Evolutionary conservation across 2,113 vertebrate genomes (phyloP).

Genomic region (Ciconia boyciana): DNA sequence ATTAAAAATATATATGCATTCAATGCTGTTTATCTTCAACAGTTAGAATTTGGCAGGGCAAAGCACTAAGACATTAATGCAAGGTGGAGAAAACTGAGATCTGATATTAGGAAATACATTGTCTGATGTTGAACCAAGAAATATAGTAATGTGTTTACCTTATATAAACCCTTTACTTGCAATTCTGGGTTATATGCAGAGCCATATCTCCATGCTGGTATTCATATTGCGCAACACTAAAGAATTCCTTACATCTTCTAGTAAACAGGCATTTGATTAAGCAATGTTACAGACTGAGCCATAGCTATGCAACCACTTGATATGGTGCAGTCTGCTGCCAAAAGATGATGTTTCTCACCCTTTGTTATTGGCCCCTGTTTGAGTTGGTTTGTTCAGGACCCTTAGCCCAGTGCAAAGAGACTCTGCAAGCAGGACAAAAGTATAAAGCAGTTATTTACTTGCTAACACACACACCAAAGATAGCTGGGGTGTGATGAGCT

Average conservation of each 20-base stretch:
- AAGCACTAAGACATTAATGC: not conserved
- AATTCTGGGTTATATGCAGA: not conserved
- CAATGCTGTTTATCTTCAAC: not conserved
- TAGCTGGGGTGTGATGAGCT: not conserved
- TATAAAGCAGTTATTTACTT: not conserved
- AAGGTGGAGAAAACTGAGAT: not conserved
- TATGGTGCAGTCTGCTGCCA: not conserved
- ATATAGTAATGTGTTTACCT: not conserved
- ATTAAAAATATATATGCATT: not conserved
- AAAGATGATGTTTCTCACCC: not conserved
- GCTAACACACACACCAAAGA: not conserved
- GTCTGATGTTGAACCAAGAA: not conserved
- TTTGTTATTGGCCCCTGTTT: not conserved
- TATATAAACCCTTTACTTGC: not conserved
- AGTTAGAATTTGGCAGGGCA: not conserved
- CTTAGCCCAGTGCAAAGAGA: not conserved
- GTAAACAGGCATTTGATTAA: not conserved
- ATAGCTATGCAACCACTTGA: not conserved
- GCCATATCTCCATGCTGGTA: not conserved
- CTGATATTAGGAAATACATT: not conserved
- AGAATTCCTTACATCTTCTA: not conserved
- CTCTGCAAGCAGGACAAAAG: not conserved
- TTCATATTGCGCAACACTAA: not conserved
- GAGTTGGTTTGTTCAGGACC: not conserved
- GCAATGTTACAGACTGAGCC: not conserved